Evolutionary conservation across 2,888 invertebrate species (phyloP), one percentile per base, ranked within the genome.

Genomic region (Troglohyphantes excavatus): DNA sequence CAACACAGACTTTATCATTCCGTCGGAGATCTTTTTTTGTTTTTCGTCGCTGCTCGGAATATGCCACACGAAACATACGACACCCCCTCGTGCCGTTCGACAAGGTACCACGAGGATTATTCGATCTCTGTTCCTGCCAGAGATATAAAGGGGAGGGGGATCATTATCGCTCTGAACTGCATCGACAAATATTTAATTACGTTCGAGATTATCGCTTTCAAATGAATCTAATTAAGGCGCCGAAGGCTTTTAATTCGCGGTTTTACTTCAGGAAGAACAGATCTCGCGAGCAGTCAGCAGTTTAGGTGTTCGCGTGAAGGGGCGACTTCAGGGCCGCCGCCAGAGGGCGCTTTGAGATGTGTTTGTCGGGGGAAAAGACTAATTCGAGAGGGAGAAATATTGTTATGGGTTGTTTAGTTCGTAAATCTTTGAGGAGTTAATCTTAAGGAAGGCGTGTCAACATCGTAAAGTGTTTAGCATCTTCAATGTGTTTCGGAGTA

Each of bases 181-280:
- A 73, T 83, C 63, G 83, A 13, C 72, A 73, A 83, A 83, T 83
- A 83, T 83, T 83, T 83, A 83, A 83, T 83, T 83, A 73, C 83
- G 61, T 83, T 83, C 65, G 61, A 83, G 83, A 83, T 83, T 83
- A 83, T 83, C 65, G 83, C 73, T 83, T 65, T 65, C 83, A 63
- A 83, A 83, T 73, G 73, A 83, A 73, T 83, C 83, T 83, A 83
- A 83, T 83, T 73, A 83, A 83, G 46, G 72, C 73, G 43, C 33
- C 63, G 83, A 83, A 53, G 63, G 83, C 83, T 83, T 73, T 83
- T 83, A 83, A 83, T 83, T 65, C 46, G 83, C 43, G 83, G 83
- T 83, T 83, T 72, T 73, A 83, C 83, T 83, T 83, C 83, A 27
- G 59, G 39, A 68, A 53, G 27, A 59, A 68, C 59, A 59, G 46